Percentiles rank a stretch among this genome's conserved stretches.
These are phyloP conservation scores for Cichladusa arquata DNA, from an alignment of 2,113 vertebrate species.

Conservation along the genomic window DNA sequence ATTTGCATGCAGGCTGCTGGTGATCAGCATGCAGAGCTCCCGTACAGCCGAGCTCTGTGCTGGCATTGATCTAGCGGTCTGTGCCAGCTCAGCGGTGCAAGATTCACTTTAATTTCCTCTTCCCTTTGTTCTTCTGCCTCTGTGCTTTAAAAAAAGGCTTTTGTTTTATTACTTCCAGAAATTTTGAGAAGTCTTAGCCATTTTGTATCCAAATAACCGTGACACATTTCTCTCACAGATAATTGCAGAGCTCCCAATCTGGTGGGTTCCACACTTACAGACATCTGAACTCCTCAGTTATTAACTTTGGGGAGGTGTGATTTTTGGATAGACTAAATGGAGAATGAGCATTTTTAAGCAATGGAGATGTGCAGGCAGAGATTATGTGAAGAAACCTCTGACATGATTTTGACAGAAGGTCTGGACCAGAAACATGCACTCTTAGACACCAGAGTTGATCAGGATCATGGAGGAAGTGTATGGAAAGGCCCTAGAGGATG, in stretches of 20 bases:
- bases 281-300: not conserved
- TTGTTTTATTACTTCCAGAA: slow-evolving; percentile 16
- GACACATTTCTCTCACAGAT: not conserved
- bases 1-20: slow-evolving; percentile 46
- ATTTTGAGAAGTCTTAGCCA: not conserved
- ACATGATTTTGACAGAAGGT: not conserved
- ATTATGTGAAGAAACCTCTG: not conserved
- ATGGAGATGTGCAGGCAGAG: not conserved
- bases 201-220: slow-evolving; percentile 13
- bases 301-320: not conserved
- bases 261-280: not conserved
- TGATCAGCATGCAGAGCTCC: slow-evolving; percentile 54
- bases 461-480: not conserved
- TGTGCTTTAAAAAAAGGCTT: slow-evolving; percentile 32
- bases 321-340: not conserved
- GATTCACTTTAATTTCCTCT: slow-evolving; percentile 68
- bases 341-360: not conserved
- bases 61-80: slow-evolving; percentile 63
- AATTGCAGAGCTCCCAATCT: not conserved
- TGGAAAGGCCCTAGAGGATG: not conserved
- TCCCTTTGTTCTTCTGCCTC: slow-evolving; percentile 56
- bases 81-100: slow-evolving; percentile 63
- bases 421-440: not conserved
- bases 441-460: not conserved
- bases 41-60: not conserved